Evolutionary conservation across 2,113 vertebrate species (phyloP).

Genomic region (Forbesichthys agassizii): DNA sequence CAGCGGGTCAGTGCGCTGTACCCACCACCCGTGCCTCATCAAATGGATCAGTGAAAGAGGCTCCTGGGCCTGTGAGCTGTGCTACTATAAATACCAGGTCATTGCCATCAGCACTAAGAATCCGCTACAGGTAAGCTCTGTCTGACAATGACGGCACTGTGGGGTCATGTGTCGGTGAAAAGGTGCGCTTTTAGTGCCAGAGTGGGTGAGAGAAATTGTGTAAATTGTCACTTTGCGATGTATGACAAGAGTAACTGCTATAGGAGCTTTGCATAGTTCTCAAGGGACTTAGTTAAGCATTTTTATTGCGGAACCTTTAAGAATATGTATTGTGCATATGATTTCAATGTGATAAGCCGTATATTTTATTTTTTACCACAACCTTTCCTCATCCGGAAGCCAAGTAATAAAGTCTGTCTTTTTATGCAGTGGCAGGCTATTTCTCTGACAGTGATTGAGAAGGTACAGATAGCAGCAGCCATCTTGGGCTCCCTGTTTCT

Average conservation of each 20-base stretch:
- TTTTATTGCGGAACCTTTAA: neutral
- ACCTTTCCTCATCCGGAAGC: neutral
- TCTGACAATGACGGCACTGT: too few species aligned
- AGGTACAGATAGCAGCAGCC: conserved; percentile 96
- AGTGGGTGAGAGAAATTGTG: neutral
- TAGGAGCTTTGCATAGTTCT: neutral
- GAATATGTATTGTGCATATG: neutral
- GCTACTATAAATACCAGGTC: conserved; percentile 99
- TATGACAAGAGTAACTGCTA: too few species aligned
- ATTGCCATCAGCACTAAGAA: conserved; percentile 99
- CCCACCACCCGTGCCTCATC: conserved; percentile 98
- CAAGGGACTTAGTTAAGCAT: too few species aligned
- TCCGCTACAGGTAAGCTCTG: conserved; percentile 89
- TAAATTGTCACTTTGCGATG: too few species aligned
- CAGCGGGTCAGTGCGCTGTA: conserved; percentile 93
- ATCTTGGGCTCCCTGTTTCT: conserved; percentile 97
- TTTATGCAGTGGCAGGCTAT: conserved; percentile 94
- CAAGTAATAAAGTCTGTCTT: conserved; percentile 18
- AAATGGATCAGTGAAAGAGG: conserved; percentile 98
- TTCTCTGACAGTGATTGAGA: conserved; percentile 98
- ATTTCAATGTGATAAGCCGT: neutral
- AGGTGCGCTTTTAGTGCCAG: neutral
- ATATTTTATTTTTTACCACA: neutral
- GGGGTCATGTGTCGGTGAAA: too few species aligned
- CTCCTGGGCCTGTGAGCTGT: conserved; percentile 98